Conservation (phyloP, 1,140 invertebrate species). For the Lasaia peninsularis region DNA sequence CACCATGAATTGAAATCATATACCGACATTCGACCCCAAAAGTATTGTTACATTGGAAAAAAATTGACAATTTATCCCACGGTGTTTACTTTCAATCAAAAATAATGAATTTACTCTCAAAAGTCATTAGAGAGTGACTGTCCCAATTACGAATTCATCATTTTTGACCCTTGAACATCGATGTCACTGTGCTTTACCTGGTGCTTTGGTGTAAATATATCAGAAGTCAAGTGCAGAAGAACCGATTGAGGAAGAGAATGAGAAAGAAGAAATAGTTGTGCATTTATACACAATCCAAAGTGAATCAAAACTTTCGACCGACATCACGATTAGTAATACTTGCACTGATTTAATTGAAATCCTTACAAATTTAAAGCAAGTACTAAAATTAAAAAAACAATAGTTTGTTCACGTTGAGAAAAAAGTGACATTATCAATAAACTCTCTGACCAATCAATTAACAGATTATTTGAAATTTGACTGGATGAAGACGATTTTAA, state of each 20-base stretch:
- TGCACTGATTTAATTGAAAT: constrained; percentile 37
- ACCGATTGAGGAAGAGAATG: constrained; percentile 35
- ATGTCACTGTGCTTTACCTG: constrained; percentile 48
- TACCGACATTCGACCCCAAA: too few species aligned
- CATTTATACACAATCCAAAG: constrained; percentile 36
- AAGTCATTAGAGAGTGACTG: constrained; percentile 10
- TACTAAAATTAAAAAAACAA: too few species aligned
- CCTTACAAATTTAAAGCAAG: too few species aligned
- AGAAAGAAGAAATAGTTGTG: constrained; percentile 48
- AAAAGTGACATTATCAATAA: too few species aligned
- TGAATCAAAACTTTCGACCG: constrained; percentile 27
- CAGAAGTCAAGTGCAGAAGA: constrained; percentile 44
- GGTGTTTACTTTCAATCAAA: constrained; percentile 34
- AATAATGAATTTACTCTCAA: constrained; percentile 39
- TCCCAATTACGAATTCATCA: constrained; percentile 33
- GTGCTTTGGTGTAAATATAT: constrained; percentile 36
- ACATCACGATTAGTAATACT: constrained; percentile 29
- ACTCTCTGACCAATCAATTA: too few species aligned
- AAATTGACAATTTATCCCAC: constrained; percentile 17
- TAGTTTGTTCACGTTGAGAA: too few species aligned
- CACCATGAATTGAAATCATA: constrained; percentile 61
- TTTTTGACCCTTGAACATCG: constrained; percentile 47
- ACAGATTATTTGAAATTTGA: too few species aligned
- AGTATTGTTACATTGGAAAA: too few species aligned
- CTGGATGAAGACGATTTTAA: too few species aligned